These are phyloP conservation scores for Pemphigus obesinymphae DNA, from an alignment of 1,140 invertebrate species.

Conservation along the genomic window DNA sequence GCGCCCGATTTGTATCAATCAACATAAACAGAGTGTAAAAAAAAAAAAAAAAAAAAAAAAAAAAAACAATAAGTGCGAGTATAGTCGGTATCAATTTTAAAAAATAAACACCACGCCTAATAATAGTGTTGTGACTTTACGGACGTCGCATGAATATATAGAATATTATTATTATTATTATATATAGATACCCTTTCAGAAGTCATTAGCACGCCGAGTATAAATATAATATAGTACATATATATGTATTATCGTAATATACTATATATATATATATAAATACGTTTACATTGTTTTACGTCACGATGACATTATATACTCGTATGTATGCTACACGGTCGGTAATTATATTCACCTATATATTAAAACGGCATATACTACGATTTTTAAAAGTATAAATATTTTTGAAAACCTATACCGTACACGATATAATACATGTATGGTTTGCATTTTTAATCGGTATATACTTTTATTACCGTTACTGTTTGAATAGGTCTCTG, in stretches of 20 bases:
- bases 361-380: background rate
- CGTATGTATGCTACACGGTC: background rate
- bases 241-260: background rate
- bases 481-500: too few species aligned
- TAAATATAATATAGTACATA: background rate
- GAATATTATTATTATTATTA: too few species aligned
- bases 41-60: background rate
- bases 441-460: too few species aligned
- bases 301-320: background rate
- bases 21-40: background rate
- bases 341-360: background rate
- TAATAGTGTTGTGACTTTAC: background rate
- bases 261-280: background rate
- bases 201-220: background rate
- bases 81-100: background rate
- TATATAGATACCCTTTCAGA: background rate
- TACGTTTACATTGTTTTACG: background rate
- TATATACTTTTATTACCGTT: too few species aligned
- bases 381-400: background rate
- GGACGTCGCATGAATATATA: too few species aligned
- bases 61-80: background rate
- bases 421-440: too few species aligned
- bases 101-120: background rate
- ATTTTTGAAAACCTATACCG: background rate
- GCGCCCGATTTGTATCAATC: constrained; percentile 32